Evolutionary conservation across 2,797 vertebrate species (phyloP), one percentile per base, ranked within the genome.

Genomic region (Ptychadena robeensis): DNA sequence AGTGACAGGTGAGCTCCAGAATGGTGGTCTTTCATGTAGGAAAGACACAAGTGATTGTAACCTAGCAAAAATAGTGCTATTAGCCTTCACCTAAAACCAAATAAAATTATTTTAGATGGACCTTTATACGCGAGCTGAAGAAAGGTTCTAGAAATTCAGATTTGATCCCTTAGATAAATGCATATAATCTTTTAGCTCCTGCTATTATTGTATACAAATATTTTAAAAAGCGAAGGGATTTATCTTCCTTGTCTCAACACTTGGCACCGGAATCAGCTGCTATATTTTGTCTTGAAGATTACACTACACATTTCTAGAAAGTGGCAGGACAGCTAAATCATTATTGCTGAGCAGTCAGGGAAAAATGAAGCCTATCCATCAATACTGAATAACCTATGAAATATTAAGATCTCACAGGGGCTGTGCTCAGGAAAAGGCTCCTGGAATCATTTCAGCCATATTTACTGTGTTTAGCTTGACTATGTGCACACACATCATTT

Each of bases 311-410:
- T 40, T 80, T 80, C 70, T 75, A 80, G 64, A 64, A 80, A 80
- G 64, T 74, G 77, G 48, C 78, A 80, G 71, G 64, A 53, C 69
- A 48, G 71, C 77, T 80, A 85, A 85, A 85, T 85, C 77, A 70
- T 85, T 75, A 80, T 80, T 80, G 71, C 82, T 80, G 71, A 70
- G 35, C 69, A 75, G 71, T 70, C 77, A 64, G 63, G 34, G 65
- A 4, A 80, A 84, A 85, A 80, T 75, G 71, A 85, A 80, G 78
- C 64, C 57, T 85, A 85, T 85, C 71, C 82, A 85, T 85, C 71
- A 74, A 75, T 84, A 40, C 48, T 70, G 57, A 80, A 75, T 74
- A 80, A 48, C 35, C 68, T 44, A 80, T 80, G 64, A 85, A 85
- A 80, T 80, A 70, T 84, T 85, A 85, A 70, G n/a, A 75, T 85